Conservation (phyloP, 2,113 vertebrate species). For the Chaetodon trifascialis region DNA sequence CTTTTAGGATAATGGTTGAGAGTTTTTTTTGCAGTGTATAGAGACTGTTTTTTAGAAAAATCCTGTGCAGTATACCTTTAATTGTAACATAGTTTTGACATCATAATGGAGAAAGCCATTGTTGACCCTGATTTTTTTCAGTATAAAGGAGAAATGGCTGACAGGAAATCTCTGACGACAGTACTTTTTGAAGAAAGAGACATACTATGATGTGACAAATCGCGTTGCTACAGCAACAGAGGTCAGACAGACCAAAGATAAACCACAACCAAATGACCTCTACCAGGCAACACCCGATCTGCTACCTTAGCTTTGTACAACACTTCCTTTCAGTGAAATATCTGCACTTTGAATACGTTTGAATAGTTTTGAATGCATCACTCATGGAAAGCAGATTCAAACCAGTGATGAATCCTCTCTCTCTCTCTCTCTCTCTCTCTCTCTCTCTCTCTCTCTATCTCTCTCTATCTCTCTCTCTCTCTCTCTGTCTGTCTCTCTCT, state of each 20-base stretch:
- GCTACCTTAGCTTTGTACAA: constrained; percentile 46
- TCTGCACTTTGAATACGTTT: constrained; percentile 73
- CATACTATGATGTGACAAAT: constrained; percentile 34
- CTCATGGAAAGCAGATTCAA: constrained; percentile 79
- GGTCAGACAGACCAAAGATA: constrained; percentile 33
- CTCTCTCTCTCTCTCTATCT: not conserved
- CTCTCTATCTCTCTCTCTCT: not conserved
- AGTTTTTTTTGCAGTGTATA: too few species aligned
- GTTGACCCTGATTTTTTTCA: not conserved
- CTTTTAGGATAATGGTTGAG: too few species aligned
- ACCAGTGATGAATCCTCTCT: constrained; percentile 39
- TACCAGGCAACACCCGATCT: constrained; percentile 53
- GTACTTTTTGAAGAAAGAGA: constrained; percentile 6
- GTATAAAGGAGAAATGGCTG: not conserved
- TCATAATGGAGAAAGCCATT: not conserved
- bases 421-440: not conserved
- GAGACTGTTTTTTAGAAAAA: too few species aligned
- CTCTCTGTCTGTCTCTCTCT: not conserved
- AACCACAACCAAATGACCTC: constrained; percentile 67
- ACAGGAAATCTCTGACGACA: constrained; percentile 15
- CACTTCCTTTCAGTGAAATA: constrained; percentile 56
- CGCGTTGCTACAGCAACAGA: constrained; percentile 64
- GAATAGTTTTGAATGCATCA: constrained; percentile 72
- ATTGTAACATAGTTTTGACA: too few species aligned
- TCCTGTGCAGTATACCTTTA: too few species aligned